Conservation (phyloP, 2,797 vertebrate genomes). For the Tympanoctomys barrerae region DNA sequence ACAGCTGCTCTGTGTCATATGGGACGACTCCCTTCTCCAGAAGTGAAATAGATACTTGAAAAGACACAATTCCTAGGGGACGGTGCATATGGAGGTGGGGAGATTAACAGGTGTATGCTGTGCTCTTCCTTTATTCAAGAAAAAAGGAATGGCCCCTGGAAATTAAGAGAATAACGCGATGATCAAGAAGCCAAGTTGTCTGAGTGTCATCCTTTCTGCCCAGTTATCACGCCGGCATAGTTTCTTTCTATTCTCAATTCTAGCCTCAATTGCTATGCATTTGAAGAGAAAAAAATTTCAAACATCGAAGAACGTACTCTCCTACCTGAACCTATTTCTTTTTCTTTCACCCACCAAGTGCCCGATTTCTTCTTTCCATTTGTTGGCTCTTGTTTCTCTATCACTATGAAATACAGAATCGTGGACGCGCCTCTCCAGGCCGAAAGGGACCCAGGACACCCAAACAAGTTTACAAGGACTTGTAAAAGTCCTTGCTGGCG, state of each 20-base stretch:
- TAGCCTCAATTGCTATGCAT: neutral
- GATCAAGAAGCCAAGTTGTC: neutral
- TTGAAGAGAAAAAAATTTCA: neutral
- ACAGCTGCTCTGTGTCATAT: neutral
- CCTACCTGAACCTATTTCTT: neutral
- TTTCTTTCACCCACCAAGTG: neutral
- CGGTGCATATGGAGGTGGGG: neutral
- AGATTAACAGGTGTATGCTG: neutral
- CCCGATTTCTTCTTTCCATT: neutral
- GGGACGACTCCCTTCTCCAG: neutral
- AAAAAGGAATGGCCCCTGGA: neutral
- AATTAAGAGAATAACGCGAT: neutral
- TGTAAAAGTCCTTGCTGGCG: conserved; percentile 49
- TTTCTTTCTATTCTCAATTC: neutral
- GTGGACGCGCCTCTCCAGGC: neutral
- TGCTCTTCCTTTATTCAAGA: neutral
- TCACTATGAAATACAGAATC: conserved; percentile 20
- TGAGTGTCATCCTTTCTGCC: neutral
- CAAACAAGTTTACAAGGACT: conserved; percentile 77
- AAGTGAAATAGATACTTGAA: conserved; percentile 61
- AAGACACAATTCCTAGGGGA: conserved; percentile 23
- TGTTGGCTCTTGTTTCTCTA: neutral
- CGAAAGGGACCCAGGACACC: conserved; percentile 44
- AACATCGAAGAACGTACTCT: neutral
- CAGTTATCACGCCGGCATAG: neutral